Conservation (phyloP, 2,797 vertebrate species). For the Sparus aurata region DNA sequence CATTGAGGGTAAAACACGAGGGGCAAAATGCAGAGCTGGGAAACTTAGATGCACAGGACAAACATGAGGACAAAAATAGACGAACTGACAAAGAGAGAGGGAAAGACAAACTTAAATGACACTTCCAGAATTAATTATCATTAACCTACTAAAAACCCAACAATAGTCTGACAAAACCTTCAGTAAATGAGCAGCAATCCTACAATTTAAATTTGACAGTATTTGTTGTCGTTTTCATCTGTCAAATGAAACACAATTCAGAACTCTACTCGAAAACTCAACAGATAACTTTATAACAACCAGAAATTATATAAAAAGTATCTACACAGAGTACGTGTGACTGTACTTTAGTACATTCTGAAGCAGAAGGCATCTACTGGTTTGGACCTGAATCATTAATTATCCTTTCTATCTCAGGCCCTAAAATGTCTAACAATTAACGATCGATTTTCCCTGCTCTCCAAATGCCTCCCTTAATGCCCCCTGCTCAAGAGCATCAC, state of each 20-base stretch:
- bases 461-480: conserved; percentile 50
- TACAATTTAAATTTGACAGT: neutral
- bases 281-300: neutral
- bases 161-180: no score
- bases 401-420: conserved; percentile 10
- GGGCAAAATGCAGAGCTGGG: no score
- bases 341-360: neutral
- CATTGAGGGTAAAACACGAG: no score
- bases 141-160: no score
- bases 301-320: neutral
- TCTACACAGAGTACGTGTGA: neutral
- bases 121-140: no score
- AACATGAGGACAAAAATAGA: no score
- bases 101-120: no score
- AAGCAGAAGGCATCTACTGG: neutral
- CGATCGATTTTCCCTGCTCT: conserved; percentile 55
- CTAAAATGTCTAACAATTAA: conserved; percentile 33
- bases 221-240: neutral
- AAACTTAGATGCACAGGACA: no score
- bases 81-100: no score
- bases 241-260: neutral
- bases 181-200: no score
- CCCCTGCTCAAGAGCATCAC: conserved; percentile 53
- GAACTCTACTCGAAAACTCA: no score
- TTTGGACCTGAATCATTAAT: conserved; percentile 30